phyloP scores from a whole-genome alignment of 2,797 vertebrate species.

The Pseudotriccus pelzelni region DNA sequence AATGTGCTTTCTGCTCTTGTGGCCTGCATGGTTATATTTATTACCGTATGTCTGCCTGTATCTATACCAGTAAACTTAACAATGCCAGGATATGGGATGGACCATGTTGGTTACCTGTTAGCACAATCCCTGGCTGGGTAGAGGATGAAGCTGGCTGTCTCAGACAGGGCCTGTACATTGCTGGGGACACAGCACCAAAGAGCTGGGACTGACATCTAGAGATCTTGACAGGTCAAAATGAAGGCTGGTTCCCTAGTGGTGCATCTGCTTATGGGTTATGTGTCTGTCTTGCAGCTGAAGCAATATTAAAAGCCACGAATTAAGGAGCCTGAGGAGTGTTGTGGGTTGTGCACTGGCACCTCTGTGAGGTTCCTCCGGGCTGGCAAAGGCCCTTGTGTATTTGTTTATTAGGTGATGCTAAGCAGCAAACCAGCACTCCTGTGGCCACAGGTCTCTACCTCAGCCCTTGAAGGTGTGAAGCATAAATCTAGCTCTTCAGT shows the following conservation, averaged over 20 bases:
- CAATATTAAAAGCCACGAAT: neutral
- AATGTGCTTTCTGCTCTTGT: neutral
- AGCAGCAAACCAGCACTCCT: neutral
- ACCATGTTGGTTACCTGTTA: neutral
- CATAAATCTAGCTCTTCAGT: neutral
- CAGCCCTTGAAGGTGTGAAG: neutral
- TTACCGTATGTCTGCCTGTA: neutral
- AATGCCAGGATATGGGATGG: neutral
- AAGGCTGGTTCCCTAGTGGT: neutral
- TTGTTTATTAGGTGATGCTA: neutral
- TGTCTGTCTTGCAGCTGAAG: neutral
- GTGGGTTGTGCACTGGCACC: neutral
- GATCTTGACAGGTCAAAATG: rapidly evolving
- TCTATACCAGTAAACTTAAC: neutral
- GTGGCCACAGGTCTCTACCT: neutral
- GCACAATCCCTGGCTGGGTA: neutral
- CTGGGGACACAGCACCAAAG: neutral
- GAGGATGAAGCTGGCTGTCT: neutral
- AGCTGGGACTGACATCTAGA: neutral
- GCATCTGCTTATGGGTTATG: neutral
- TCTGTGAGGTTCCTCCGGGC: neutral
- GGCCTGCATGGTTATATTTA: neutral
- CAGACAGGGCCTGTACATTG: neutral
- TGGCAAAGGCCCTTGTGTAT: neutral
- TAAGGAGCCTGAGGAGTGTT: neutral